Percentiles rank a stretch among this genome's conserved stretches.
Evolutionary conservation across 1,140 invertebrate genomes (phyloP).

Genomic region (Macrotrachela quadricornifera): DNA sequence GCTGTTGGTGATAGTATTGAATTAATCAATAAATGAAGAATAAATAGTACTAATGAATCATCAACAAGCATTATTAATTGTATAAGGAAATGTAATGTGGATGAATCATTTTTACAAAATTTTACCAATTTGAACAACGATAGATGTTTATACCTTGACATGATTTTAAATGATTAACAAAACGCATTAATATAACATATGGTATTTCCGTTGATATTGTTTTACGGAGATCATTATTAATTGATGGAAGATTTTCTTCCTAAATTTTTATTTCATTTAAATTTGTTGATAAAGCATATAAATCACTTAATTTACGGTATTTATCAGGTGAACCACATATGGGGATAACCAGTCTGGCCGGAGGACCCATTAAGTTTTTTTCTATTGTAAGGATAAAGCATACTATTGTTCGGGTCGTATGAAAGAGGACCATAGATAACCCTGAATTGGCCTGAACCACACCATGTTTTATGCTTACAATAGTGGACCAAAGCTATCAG

Average conservation of each 20-base stretch:
- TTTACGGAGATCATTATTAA: conserved; percentile 40
- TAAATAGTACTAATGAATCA: conserved; percentile 18
- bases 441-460: too few relatives aligned
- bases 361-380: too few relatives aligned
- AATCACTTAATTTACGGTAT: conserved; percentile 71
- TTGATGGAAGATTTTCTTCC: too few relatives aligned
- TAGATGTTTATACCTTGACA: conserved; percentile 72
- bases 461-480: too few relatives aligned
- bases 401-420: too few relatives aligned
- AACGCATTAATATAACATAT: background rate
- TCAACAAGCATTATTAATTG: conserved; percentile 26
- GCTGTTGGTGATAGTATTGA: background rate
- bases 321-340: conserved; percentile 88
- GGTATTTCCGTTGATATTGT: conserved; percentile 29
- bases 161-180: conserved; percentile 68
- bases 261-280: conserved; percentile 27
- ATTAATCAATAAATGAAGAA: background rate
- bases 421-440: too few relatives aligned
- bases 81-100: conserved; percentile 1
- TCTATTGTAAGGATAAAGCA: too few relatives aligned
- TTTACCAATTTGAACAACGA: conserved; percentile 83
- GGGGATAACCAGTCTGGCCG: too few relatives aligned
- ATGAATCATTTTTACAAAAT: conserved; percentile 40
- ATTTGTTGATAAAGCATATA: conserved; percentile 46
- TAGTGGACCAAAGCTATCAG: too few relatives aligned